phyloP scores from a whole-genome alignment of 2,113 vertebrate genomes.

The Nibea coibor region DNA sequence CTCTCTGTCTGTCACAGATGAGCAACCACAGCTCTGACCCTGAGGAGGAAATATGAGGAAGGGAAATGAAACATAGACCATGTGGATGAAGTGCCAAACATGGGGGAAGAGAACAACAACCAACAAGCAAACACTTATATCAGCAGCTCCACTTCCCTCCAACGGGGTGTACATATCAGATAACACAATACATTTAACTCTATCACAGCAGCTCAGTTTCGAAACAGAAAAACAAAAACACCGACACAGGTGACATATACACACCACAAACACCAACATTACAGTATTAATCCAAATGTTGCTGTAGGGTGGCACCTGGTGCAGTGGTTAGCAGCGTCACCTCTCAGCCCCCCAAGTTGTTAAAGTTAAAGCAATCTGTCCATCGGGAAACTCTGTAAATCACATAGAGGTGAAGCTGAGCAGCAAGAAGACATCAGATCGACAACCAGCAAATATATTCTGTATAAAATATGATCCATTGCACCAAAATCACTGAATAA shows the following conservation, averaged over 20 bases:
- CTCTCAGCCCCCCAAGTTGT: too few species aligned
- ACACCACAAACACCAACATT: slow-evolving; percentile 22
- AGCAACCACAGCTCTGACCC: slow-evolving; percentile 83
- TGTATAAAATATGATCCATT: too few species aligned
- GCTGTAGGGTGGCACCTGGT: too few species aligned
- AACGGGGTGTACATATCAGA: slow-evolving; percentile 58
- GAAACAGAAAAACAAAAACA: slow-evolving; percentile 15
- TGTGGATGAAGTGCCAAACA: slow-evolving; percentile 74
- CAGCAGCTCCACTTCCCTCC: slow-evolving; percentile 38
- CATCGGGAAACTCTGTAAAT: too few species aligned
- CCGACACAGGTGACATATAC: neutral
- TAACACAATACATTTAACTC: slow-evolving; percentile 33
- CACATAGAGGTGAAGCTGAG: too few species aligned
- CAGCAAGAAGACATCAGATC: too few species aligned
- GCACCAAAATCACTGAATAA: too few species aligned
- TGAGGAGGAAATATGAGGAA: slow-evolving; percentile 84
- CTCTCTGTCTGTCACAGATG: slow-evolving; percentile 75
- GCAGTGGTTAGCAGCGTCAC: too few species aligned
- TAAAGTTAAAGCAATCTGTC: too few species aligned
- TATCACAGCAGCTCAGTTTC: slow-evolving; percentile 44
- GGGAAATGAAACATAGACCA: slow-evolving; percentile 53
- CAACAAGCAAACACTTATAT: slow-evolving; percentile 51
- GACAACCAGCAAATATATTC: too few species aligned
- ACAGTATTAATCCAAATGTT: slow-evolving; percentile 37
- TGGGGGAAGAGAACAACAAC: slow-evolving; percentile 77